Base-by-base conservation (phyloP, 2,797 vertebrate genomes). In the Bovichtus variegatus region DNA sequence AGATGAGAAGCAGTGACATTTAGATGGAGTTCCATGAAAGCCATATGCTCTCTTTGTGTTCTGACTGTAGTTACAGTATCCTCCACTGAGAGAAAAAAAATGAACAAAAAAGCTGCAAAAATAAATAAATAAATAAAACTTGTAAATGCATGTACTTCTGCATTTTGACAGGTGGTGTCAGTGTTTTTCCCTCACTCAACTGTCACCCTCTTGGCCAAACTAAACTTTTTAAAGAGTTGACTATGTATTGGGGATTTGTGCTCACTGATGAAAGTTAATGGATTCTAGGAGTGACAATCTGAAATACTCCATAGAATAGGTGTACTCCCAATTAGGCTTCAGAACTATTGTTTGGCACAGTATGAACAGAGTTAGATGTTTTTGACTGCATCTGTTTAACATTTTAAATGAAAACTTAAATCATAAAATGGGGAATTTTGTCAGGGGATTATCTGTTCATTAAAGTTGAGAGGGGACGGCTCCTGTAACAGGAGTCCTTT, bases 81-180 rank as follows among this genome's bases (percentile, higher is more conserved):
- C 43, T 64, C 62, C 15, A 57, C 8, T 68, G 67, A 73, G 38
- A 66, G 71, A 73, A 38, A 60, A 18, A 7, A 18, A 65, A 53
- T 67, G 23, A 72, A 9, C 25, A 79, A 44, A 27, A n/a, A 59
- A 23, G 43, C 54, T 69, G 51, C 6, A 29, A 36, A 75, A 44
- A 18, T 60, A 1, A 1, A 9, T n/a, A n/a, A n/a, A n/a, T n/a
- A n/a, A n/a, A n/a, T n/a, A n/a, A n/a, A n/a, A n/a, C 70, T 64
- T 63, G 58, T 55, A 27, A 67, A 63, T 25, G 36, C 55, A 6
- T 93, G 92, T 80, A 89, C 87, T 91, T 91, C 88, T 86, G 36
- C 63, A 23, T 76, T 86, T 86, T 86, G 87, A 90, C 92, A 89
- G 92, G 76, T 71, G 89, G 89, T 91, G 89, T 91, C 89, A 92